Percentiles rank a stretch among this genome's conserved stretches.
Evolutionary conservation across 1,140 invertebrate genomes (phyloP).

Genomic region (Eueides isabella): DNA sequence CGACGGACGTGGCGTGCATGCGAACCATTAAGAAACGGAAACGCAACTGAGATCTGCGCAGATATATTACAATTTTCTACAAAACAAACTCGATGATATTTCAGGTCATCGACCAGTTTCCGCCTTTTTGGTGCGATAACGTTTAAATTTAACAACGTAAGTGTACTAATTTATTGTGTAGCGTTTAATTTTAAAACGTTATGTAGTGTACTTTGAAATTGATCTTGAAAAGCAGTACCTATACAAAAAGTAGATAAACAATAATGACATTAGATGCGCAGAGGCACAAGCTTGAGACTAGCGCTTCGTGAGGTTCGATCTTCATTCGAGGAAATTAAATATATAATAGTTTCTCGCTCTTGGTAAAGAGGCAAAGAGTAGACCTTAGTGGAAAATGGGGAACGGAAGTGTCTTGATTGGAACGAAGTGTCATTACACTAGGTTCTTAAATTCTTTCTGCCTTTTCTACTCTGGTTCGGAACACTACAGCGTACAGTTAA

Average conservation of each 20-base stretch:
- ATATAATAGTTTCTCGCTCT: too few relatives aligned
- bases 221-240: neutral
- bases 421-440: too few relatives aligned
- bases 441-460: too few relatives aligned
- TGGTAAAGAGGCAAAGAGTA: too few relatives aligned
- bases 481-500: too few relatives aligned
- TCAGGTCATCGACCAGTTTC: conserved; percentile 35
- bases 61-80: conserved; percentile 41
- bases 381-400: too few relatives aligned
- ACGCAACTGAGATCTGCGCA: conserved; percentile 35
- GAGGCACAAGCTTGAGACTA: too few relatives aligned
- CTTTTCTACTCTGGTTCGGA: too few relatives aligned
- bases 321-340: too few relatives aligned
- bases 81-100: conserved; percentile 25
- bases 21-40: conserved; percentile 43
- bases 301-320: too few relatives aligned
- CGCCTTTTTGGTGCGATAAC: neutral
- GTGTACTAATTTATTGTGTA: neutral
- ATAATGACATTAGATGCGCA: neutral
- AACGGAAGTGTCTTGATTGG: too few relatives aligned
- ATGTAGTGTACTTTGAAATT: neutral
- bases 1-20: conserved; percentile 41
- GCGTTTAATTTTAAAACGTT: too few relatives aligned
- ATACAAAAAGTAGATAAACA: neutral
- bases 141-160: neutral